These are phyloP conservation scores for Andrena fulva DNA, from an alignment of 2,888 invertebrate genomes.

Conservation along the genomic window DNA sequence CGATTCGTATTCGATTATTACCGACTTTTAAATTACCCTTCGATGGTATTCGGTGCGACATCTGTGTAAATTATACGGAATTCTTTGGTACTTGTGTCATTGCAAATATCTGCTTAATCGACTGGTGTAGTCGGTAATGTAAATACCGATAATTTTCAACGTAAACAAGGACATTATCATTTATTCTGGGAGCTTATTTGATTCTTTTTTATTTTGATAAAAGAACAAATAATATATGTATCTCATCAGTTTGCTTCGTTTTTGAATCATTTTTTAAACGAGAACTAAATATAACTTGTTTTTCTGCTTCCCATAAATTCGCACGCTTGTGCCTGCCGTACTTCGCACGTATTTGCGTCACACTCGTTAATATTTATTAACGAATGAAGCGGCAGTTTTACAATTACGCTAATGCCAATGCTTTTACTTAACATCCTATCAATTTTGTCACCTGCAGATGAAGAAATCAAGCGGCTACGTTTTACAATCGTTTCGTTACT, in stretches of 20 bases:
- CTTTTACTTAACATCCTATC: not conserved
- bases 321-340: not conserved
- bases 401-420: not conserved
- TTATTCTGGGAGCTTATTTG: too few species aligned
- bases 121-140: too few species aligned
- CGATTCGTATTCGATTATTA: too few species aligned
- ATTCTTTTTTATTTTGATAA: too few species aligned
- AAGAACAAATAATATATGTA: too few species aligned
- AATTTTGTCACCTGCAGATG: not conserved
- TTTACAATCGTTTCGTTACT: not conserved
- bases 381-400: constrained; percentile 16
- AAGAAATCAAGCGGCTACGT: not conserved
- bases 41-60: not conserved
- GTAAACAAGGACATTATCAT: too few species aligned
- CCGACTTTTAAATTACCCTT: too few species aligned
- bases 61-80: not conserved
- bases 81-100: too few species aligned
- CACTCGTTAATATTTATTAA: constrained; percentile 32
- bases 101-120: too few species aligned
- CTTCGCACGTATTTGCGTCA: not conserved
- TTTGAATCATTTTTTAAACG: too few species aligned
- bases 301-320: not conserved
- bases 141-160: too few species aligned
- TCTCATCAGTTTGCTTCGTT: too few species aligned
- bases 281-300: not conserved